Conservation (phyloP, 92 coral and sea anemone genomes). For the Paramuricea clavata region DNA sequence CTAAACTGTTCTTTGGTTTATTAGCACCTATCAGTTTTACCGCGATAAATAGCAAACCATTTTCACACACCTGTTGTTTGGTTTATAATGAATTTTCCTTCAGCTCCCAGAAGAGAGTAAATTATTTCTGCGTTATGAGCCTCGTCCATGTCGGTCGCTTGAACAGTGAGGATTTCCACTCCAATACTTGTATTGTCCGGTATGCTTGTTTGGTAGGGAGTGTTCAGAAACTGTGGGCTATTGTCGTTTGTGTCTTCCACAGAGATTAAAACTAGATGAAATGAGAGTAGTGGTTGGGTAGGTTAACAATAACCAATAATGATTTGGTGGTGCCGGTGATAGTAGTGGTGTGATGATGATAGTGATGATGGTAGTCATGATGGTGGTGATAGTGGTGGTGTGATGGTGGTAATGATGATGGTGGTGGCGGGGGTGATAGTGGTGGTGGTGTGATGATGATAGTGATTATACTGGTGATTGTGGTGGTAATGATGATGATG, state of each 20-base stretch:
- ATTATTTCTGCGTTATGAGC: constrained; percentile 37
- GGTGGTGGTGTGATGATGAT: background rate
- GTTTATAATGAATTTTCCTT: constrained; percentile 41
- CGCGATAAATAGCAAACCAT: background rate
- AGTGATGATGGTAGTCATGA: too few relatives aligned
- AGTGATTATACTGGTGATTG: background rate
- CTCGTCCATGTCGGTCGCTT: constrained; percentile 27
- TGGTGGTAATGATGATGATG: background rate
- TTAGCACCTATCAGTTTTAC: background rate
- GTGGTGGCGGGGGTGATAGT: background rate
- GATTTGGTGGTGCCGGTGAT: too few relatives aligned
- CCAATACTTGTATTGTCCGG: constrained; percentile 71
- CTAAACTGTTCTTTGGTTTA: too few relatives aligned
- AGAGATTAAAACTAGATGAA: constrained; percentile 8
- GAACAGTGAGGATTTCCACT: background rate
- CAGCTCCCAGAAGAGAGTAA: constrained; percentile 34
- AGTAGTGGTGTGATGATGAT: too few relatives aligned
- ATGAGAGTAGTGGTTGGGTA: too few relatives aligned
- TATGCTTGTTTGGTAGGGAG: constrained; percentile 77
- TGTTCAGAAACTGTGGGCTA: constrained; percentile 30
- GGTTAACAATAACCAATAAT: background rate
- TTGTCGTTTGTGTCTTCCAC: constrained; percentile 43
- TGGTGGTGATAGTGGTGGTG: too few relatives aligned
- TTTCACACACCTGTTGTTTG: constrained; percentile 28
- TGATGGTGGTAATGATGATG: too few relatives aligned